These are phyloP conservation scores for Drosophila prosaltans DNA, from an alignment of 1,140 invertebrate species.

Conservation along the genomic window DNA sequence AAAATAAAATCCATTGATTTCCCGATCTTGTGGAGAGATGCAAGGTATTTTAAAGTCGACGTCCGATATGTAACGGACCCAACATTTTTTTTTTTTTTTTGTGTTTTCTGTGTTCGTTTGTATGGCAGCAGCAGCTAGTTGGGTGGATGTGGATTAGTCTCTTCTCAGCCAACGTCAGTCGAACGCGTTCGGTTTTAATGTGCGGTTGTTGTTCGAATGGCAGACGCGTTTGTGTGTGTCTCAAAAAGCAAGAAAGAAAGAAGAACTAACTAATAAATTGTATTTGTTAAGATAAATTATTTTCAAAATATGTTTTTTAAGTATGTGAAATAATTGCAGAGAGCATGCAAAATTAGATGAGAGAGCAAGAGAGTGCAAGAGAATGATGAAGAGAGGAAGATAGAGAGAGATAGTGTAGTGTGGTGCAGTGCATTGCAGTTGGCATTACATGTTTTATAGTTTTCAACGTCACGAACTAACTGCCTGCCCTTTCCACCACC, in stretches of 20 bases:
- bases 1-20: no score
- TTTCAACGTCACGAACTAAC: conserved; percentile 60
- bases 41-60: no score
- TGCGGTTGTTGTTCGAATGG: conserved; percentile 8
- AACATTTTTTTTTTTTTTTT: neutral
- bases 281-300: conserved; percentile 24
- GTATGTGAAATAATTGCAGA: conserved; percentile 18
- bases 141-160: conserved; percentile 6
- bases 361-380: neutral
- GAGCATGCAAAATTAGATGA: neutral
- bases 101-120: neutral
- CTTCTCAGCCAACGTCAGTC: conserved; percentile 12
- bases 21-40: no score
- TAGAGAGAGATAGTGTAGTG: conserved; percentile 39
- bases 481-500: conserved; percentile 21
- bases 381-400: conserved; percentile 3
- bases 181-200: neutral
- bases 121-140: conserved; percentile 6
- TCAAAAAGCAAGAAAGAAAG: neutral
- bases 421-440: conserved; percentile 41
- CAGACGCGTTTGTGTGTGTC: neutral
- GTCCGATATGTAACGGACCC: no score
- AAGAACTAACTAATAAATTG: conserved; percentile 8
- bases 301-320: conserved; percentile 34
- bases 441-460: conserved; percentile 52